Conservation (phyloP, 2,113 vertebrate genomes). For the Cichladusa arquata region DNA sequence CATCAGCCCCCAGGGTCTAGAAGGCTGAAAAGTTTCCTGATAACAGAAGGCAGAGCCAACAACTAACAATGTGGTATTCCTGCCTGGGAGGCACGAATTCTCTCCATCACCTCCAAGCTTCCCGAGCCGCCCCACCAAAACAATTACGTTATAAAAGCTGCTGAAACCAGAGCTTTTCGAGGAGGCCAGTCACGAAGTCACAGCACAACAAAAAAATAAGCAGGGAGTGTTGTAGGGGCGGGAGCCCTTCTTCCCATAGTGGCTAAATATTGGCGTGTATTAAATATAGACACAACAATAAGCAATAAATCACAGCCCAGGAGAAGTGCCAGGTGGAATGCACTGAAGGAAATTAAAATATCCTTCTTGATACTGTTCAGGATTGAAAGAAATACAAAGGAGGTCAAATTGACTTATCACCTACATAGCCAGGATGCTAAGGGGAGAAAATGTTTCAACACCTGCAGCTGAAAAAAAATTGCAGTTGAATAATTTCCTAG, state of each 20-base stretch:
- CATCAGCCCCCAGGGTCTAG: constrained; percentile 16
- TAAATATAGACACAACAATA: constrained; percentile 56
- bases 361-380: constrained; percentile 39
- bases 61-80: constrained; percentile 39
- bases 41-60: constrained; percentile 30
- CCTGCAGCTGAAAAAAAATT: neutral
- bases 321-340: constrained; percentile 55
- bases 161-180: constrained; percentile 48
- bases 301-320: constrained; percentile 67
- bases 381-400: constrained; percentile 49
- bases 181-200: constrained; percentile 17
- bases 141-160: constrained; percentile 44
- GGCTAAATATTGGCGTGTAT: constrained; percentile 29
- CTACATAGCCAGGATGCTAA: neutral
- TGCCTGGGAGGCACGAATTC: constrained; percentile 49
- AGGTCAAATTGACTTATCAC: constrained; percentile 33
- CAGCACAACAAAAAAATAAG: neutral
- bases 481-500: neutral
- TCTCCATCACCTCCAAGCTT: constrained; percentile 27
- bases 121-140: neutral
- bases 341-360: constrained; percentile 66
- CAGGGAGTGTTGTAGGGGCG: neutral
- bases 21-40: constrained; percentile 11
- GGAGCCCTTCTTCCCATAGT: neutral
- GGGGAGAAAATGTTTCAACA: neutral